Evolutionary conservation across 2,797 vertebrate species (phyloP).

Genomic region (Synanceia verrucosa): DNA sequence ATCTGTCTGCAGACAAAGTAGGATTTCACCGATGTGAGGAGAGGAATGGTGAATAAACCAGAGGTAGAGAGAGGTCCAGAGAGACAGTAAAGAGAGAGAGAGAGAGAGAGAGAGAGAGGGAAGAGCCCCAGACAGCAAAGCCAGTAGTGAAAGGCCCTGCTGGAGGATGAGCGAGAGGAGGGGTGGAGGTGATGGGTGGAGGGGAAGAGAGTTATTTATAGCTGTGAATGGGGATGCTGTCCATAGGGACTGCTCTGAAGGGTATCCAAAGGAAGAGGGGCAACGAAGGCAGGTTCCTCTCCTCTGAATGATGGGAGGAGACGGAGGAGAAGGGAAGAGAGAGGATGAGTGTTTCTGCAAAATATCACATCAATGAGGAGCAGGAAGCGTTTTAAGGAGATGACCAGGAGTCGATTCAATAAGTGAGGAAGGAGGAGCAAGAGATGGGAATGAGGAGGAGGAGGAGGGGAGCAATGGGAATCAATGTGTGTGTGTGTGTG

Average conservation of each 20-base stretch:
- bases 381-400: slow-evolving; percentile 60
- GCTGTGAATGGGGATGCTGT: slow-evolving; percentile 81
- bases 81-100: slow-evolving; percentile 42
- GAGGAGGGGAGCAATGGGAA: slow-evolving; percentile 39
- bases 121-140: slow-evolving; percentile 71
- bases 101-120: slow-evolving; percentile 50
- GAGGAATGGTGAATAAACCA: slow-evolving; percentile 49
- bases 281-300: slow-evolving; percentile 69
- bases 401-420: slow-evolving; percentile 64
- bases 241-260: slow-evolving; percentile 83
- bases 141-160: slow-evolving; percentile 66
- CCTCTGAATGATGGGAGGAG: slow-evolving; percentile 66
- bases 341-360: slow-evolving; percentile 15
- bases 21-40: slow-evolving; percentile 34
- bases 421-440: slow-evolving; percentile 56
- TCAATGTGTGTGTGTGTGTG: slow-evolving; percentile 55
- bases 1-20: slow-evolving; percentile 21
- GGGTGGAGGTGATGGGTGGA: slow-evolving; percentile 25
- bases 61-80: slow-evolving; percentile 44
- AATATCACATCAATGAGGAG: slow-evolving; percentile 29
- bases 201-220: slow-evolving; percentile 82
- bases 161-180: slow-evolving; percentile 63
- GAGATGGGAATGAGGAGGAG: slow-evolving; percentile 54
- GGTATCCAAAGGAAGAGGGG: slow-evolving; percentile 78
- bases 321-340: neutral